Evolutionary conservation across 2,113 vertebrate genomes (phyloP), one percentile per base, ranked within the genome.

Genomic region (Carassius carassius): DNA sequence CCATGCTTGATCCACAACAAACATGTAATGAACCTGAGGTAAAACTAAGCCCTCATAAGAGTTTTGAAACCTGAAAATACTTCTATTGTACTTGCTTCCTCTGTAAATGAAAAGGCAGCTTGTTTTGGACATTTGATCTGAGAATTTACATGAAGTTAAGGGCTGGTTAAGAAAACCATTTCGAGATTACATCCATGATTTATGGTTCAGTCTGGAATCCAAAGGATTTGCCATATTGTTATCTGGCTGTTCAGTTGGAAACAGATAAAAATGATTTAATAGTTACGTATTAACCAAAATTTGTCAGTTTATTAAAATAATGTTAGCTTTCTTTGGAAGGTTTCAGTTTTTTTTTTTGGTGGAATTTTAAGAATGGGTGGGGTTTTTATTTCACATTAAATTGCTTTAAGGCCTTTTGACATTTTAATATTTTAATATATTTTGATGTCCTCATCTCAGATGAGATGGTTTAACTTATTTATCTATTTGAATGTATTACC

Each of bases 81-180:
- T 25, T 78, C 74, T 32, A 63, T 86, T 78, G 62, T 82, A 11
- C 49, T 56, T 23, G 5, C 29, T 23, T 17, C 69, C 44, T 37
- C 32, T 13, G 11, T 32, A 77, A 19, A 86, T 82, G 60, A 77
- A 82, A 85, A 85, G 63, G 41, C 79, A 32, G 41, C 41, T 75
- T 86, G 47, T 86, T 86, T 37, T n/a, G 17, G 47, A 25, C 32
- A 77, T 54, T 82, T 49, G 77, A 79, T 79, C 35, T 41, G n/a
- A 44, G 56, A 79, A 63, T 79, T 19, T 16, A 63, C 35, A 79
- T 62, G 8, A n/a, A 78, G 19, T 79, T 23, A 44, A 25, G 74
- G 13, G 17, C 23, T 69, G 78, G 8, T 51, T 69, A 69, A 69
- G 44, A 35, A 44, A 81, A 51, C 9, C 44, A 19, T 51, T 81